phyloP scores from a whole-genome alignment of 2,888 invertebrate genomes.

The Hypsopygia costalis region DNA sequence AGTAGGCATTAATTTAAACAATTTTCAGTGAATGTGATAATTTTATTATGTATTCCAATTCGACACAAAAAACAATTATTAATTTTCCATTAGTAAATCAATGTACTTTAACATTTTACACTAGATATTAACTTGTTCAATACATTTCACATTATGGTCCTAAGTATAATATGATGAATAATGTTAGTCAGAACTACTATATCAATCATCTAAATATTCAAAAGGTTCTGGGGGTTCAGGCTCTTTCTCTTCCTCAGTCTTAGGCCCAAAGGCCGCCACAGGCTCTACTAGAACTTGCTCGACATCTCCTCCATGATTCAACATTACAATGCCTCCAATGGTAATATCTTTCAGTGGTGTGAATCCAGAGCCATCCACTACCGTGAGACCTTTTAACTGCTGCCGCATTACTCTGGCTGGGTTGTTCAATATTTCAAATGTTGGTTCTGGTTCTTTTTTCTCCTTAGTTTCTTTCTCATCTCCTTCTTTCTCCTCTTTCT shows the following conservation, averaged over 20 bases:
- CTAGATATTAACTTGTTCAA: constrained; percentile 46
- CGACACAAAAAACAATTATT: constrained; percentile 42
- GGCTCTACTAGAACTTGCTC: constrained; percentile 95
- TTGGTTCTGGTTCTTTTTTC: constrained; percentile 94
- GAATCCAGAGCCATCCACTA: constrained; percentile 91
- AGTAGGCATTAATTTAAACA: not conserved
- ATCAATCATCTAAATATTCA: constrained; percentile 93
- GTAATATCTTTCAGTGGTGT: constrained; percentile 93
- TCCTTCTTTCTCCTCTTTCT: constrained; percentile 71
- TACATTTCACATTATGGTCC: constrained; percentile 42
- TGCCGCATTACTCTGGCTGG: constrained; percentile 97
- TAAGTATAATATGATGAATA: constrained; percentile 32
- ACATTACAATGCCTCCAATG: constrained; percentile 98
- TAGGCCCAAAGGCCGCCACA: constrained; percentile 94
- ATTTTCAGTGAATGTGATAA: not conserved
- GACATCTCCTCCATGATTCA: constrained; percentile 90
- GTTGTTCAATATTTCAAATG: constrained; percentile 94
- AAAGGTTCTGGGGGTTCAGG: constrained; percentile 99
- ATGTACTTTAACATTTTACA: constrained; percentile 52
- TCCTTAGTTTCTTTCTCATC: constrained; percentile 70
- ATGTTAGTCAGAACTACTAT: constrained; percentile 38
- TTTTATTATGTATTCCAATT: constrained; percentile 36
- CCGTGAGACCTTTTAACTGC: constrained; percentile 89
- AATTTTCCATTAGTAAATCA: constrained; percentile 45
- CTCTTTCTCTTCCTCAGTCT: constrained; percentile 96